Evolutionary conservation across 2,113 vertebrate genomes (phyloP).

Genomic region (Ancistrus triradiatus): DNA sequence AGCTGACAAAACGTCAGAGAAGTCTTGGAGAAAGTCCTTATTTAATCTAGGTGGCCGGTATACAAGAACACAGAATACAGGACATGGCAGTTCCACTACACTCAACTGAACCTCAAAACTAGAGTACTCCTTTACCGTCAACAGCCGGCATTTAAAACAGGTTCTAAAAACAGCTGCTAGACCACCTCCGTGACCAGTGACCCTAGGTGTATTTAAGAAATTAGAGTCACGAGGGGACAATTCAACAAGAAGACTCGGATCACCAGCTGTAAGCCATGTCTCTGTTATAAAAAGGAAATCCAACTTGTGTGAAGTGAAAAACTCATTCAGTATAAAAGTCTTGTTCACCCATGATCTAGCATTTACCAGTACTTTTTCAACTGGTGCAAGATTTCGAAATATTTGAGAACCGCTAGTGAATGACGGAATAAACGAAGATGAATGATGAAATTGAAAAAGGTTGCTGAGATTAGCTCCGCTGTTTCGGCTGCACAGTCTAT

Average conservation of each 20-base stretch:
- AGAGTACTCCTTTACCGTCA: too few relatives aligned
- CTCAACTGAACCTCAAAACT: not conserved
- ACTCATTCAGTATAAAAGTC: not conserved
- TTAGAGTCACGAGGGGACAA: not conserved
- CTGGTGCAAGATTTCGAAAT: too few relatives aligned
- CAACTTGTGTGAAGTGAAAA: not conserved
- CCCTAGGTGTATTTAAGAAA: not conserved
- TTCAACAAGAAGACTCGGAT: not conserved
- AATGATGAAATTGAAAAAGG: too few relatives aligned
- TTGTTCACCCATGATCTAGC: not conserved
- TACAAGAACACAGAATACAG: constrained; percentile 1
- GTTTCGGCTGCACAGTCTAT: too few relatives aligned
- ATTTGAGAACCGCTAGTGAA: too few relatives aligned
- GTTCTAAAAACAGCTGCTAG: not conserved
- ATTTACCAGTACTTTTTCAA: too few relatives aligned
- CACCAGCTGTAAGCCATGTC: not conserved
- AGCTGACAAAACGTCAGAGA: constrained; percentile 11
- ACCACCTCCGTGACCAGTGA: not conserved
- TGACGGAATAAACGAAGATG: too few relatives aligned
- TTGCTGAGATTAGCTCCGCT: too few relatives aligned
- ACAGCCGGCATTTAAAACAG: too few relatives aligned
- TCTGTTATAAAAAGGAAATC: not conserved
- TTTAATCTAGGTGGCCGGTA: not conserved
- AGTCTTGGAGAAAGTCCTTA: not conserved
- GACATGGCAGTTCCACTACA: not conserved